Base-by-base conservation (phyloP, 2,888 invertebrate species). In the Pandemis heparana region DNA sequence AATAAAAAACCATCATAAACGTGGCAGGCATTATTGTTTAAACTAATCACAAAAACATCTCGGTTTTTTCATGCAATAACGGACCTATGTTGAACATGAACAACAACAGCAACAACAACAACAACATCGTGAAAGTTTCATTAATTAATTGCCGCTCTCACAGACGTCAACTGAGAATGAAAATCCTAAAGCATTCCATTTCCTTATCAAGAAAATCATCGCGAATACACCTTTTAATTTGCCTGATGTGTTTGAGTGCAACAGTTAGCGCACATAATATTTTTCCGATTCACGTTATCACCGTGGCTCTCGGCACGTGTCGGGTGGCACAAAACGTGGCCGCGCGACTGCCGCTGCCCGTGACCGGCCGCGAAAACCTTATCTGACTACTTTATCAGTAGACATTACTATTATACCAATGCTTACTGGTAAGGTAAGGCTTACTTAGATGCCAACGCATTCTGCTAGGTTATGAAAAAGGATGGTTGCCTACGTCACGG, bases 271-370 rank as follows among this genome's bases (percentile, higher is more conserved):
- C 56, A 18, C 1, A 12, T 23, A 32, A 12, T 23, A 32, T 32
- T 9, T 4, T 23, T 12, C 51, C 16, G 46, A 46, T 62, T 61
- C 38, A 67, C 63, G 64, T 65, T 75, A 78, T 75, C 75, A 70
- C 73, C 68, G 74, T 23, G 23, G 56, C 73, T 75, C 77, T 77
- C 77, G 79, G 76, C 75, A 76, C 72, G 66, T 70, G 62, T 68
- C 72, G 38, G 67, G 65, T 66, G 77, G 78, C 79, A 79, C 76
- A 73, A 51, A 77, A 78, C 75, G 64, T 59, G 41, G 65, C 51
- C 67, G 71, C 65, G 59, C 48, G 75, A 43, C 56, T 69, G 65
- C 60, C 61, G 43, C 38, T 61, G 51, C 72, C 56, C 65, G 53
- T 61, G 72, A 43, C 72, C 59, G 67, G 18, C 56, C 56, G 56